Evolutionary conservation across 2,888 invertebrate species (phyloP), one percentile per base, ranked within the genome.

Genomic region (Eumerus sabulonum): DNA sequence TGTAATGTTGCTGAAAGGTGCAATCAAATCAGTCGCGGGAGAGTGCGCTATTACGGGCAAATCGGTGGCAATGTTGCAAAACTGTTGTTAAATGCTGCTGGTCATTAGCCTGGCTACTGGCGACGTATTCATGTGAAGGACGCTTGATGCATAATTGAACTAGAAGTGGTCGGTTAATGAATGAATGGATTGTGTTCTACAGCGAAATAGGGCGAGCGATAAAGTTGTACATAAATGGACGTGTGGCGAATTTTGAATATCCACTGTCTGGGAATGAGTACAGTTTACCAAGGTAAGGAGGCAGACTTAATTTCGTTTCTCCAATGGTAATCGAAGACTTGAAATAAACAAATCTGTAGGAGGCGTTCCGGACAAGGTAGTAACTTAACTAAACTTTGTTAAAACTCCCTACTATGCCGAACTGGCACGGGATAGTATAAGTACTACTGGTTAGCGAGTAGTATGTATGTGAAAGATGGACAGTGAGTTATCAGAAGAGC

Each of bases 91-190:
- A 18, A 47, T 38, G n/a, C 18, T 45, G 54, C n/a, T 72, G 64
- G 71, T 57, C 63, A 64, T 64, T 72, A 57, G 71, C 44, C 64
- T 13, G 57, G 50, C 48, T 47, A 64, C 48, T 51, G 57, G 18
- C 62, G 62, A 47, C 45, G 42, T 14, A 63, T 38, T 63, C 13
- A 51, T 45, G 40, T 72, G 72, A 72, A 72, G 77, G 72, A 60
- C 72, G 72, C 72, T 72, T 47, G 51, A 53, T 38, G 51, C 50
- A 62, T 62, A 66, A 67, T 51, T 67, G 62, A 47, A 42, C 19
- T 71, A 19, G 18, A 51, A 12, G 18, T 62, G 48, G 50, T 40
- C 17, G 45, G 27, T 45, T 44, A 16, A 3, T 1, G 14, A 7
- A 18, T 7, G 35, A 1, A 40, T 47, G 14, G 18, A 60, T 67